Evolutionary conservation across 2,797 vertebrate species (phyloP), one percentile per base, ranked within the genome.

Genomic region (Aulostomus chinensis): DNA sequence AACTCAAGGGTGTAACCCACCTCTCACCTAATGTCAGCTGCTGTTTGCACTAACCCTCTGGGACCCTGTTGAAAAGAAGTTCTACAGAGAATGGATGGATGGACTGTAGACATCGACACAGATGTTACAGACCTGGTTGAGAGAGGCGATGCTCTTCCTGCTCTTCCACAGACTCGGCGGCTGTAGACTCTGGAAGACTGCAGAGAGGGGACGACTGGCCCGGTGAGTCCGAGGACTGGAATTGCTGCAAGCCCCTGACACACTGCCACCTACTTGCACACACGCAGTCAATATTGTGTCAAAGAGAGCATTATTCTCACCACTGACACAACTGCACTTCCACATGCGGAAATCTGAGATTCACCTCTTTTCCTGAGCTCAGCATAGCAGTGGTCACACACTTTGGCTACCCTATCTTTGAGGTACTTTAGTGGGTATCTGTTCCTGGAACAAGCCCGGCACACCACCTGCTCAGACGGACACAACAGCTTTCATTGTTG

Each of bases 361-460:
- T 85, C 80, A 87, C 95, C 95, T 92, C 90, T 91, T 87, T 93
- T 96, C 83, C 91, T 94, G 65, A 99, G 92, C 88, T 98, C 94
- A 0, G 76, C 45, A 1, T 92, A 95, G 86, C 97, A 99, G 84
- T 91, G 93, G 17, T 99, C 93, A 55, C 97, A 99, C 57, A 99
- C 97, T 92, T 98, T 98, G 58, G 92, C 94, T 85, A 93, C 78
- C 40, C 94, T 86, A 80, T 96, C 94, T 87, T 95, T 98, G 86
- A 99, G 94, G 91, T 98, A 98, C 91, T 94, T 98, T 62, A 99
- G 91, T 5, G 96, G 95, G 76, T 95, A 97, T 88, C 96, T 94
- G 88, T 98, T 97, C 70, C 93, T 90, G 8, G 95, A 99, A 71
- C 97, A 99, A 61, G 94, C 92, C 18, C 95, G 92, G 73, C 97